Conservation (phyloP, 2,797 vertebrate genomes). For the Taenioides sp. region DNA sequence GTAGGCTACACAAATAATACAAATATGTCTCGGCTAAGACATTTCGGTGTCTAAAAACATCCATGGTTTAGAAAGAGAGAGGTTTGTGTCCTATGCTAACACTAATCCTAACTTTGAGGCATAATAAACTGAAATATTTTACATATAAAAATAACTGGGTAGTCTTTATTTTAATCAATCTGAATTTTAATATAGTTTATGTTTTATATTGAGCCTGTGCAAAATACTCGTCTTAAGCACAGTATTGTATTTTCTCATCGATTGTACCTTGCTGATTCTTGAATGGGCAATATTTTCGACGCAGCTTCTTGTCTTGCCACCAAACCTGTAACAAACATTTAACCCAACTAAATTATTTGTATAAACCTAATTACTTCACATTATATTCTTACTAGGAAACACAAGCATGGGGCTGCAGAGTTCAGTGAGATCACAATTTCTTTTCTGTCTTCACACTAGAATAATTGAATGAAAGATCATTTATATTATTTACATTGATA, state of each 20-base stretch:
- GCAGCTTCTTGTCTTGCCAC: constrained; percentile 40
- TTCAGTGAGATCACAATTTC: constrained; percentile 50
- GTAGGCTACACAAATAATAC: too few relatives aligned
- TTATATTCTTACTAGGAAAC: constrained; percentile 68
- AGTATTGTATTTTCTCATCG: neutral
- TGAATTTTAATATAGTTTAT: too few relatives aligned
- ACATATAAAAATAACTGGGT: too few relatives aligned
- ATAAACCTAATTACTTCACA: neutral
- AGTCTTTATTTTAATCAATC: too few relatives aligned
- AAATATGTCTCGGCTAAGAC: too few relatives aligned
- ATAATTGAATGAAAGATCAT: constrained; percentile 10
- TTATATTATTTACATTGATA: neutral
- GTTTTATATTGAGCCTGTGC: too few relatives aligned
- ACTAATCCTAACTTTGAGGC: too few relatives aligned
- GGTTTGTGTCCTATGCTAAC: too few relatives aligned
- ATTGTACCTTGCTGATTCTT: constrained; percentile 50
- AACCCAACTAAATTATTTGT: neutral
- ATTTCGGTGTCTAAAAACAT: too few relatives aligned
- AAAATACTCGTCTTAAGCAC: neutral
- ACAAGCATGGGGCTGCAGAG: constrained; percentile 69
- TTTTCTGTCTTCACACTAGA: constrained; percentile 43
- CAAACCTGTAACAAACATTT: constrained; percentile 57
- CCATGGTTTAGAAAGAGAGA: too few relatives aligned
- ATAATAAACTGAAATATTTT: too few relatives aligned
- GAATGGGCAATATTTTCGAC: constrained; percentile 64